phyloP scores from a whole-genome alignment of 2,797 vertebrate species.

The Periparus ater region DNA sequence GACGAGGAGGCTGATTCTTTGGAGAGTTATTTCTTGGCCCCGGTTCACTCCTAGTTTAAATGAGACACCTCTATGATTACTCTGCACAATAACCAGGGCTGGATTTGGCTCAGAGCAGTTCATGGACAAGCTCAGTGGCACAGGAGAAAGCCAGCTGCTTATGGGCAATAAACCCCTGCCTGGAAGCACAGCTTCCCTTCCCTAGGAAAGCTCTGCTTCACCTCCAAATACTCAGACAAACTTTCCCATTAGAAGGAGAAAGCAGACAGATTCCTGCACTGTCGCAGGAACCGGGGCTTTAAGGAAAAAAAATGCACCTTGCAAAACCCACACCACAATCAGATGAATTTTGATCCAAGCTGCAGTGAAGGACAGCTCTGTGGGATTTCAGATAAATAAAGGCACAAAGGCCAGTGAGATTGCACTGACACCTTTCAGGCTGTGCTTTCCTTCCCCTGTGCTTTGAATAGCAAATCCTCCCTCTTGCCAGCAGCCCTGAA shows the following conservation, averaged over 20 bases:
- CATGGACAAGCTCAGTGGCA: neutral
- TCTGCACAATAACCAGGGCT: neutral
- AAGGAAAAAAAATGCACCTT: neutral
- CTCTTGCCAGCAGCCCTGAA: neutral
- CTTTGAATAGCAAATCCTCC: conserved; percentile 20
- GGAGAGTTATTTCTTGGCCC: neutral
- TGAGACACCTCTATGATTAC: neutral
- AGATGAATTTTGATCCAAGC: conserved; percentile 1
- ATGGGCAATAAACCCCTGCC: neutral
- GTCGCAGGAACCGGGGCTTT: neutral
- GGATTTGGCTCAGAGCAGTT: neutral
- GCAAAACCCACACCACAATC: neutral
- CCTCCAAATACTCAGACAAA: neutral
- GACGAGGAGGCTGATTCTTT: neutral
- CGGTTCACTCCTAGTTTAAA: neutral
- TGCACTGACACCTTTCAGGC: conserved; percentile 32
- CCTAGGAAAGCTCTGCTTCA: neutral
- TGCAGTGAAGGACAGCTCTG: neutral
- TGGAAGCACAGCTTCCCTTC: neutral
- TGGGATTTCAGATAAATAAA: conserved; percentile 36
- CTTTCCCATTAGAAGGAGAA: neutral
- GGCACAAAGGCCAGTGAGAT: conserved; percentile 32
- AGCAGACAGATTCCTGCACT: neutral
- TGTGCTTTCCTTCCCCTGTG: neutral
- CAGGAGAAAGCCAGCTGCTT: neutral